These are phyloP conservation scores for Stenoptilia bipunctidactyla DNA, from an alignment of 2,888 invertebrate species.

Conservation along the genomic window DNA sequence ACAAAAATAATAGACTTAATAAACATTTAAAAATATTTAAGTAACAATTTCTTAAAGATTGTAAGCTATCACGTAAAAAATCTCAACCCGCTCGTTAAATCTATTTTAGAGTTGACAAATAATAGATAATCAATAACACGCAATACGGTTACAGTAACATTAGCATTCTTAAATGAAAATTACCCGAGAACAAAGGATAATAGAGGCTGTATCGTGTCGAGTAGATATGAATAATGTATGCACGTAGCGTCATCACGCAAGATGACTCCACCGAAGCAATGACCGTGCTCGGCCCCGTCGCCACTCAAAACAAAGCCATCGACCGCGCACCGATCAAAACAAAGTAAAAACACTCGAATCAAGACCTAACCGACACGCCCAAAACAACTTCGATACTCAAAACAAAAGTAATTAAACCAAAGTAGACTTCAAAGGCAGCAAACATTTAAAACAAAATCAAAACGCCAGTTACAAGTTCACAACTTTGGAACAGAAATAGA, in stretches of 20 bases:
- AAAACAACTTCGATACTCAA: constrained; percentile 4
- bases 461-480: too few species aligned
- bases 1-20: too few species aligned
- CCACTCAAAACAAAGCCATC: constrained; percentile 14
- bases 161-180: constrained; percentile 28
- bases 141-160: constrained; percentile 21
- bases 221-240: constrained; percentile 44
- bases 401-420: constrained; percentile 10
- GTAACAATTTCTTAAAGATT: neutral
- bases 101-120: neutral
- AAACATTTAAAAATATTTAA: too few species aligned
- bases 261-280: constrained; percentile 44
- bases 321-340: constrained; percentile 13
- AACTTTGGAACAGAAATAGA: too few species aligned
- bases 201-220: constrained; percentile 26
- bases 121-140: constrained; percentile 6
- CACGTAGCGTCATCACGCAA: constrained; percentile 27
- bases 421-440: too few species aligned
- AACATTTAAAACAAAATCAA: too few species aligned
- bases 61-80: too few species aligned
- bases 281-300: constrained; percentile 46
- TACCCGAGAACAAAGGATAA: constrained; percentile 43
- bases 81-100: neutral
- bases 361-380: constrained; percentile 8
- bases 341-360: constrained; percentile 6